Evolutionary conservation across 2,797 vertebrate genomes (phyloP).

Genomic region (Sebastes trivittatus): DNA sequence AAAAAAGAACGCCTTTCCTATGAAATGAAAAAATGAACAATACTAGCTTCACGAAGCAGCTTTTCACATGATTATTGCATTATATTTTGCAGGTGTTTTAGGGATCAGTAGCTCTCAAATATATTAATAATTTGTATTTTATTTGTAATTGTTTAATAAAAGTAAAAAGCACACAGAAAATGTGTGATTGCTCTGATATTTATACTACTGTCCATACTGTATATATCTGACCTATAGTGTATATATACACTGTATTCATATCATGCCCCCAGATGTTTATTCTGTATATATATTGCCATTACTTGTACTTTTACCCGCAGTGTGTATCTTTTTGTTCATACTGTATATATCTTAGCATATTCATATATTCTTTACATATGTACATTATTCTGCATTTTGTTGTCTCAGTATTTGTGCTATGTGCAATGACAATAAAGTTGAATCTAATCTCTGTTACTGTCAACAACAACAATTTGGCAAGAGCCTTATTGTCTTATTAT

Average conservation of each 20-base stretch:
- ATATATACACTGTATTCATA: neutral
- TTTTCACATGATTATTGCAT: neutral
- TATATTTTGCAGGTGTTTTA: too few relatives aligned
- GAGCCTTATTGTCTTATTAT: neutral
- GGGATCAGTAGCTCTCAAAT: neutral
- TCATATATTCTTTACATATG: too few relatives aligned
- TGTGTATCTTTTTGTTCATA: neutral
- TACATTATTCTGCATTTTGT: too few relatives aligned
- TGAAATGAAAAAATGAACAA: neutral
- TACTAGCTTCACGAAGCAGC: neutral
- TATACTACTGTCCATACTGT: neutral
- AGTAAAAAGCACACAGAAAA: neutral
- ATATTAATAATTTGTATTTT: neutral
- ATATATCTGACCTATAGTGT: neutral
- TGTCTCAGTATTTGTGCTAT: too few relatives aligned
- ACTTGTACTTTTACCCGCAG: neutral
- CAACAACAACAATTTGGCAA: neutral
- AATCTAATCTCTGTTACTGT: neutral
- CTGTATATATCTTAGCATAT: too few relatives aligned
- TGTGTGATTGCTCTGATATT: neutral
- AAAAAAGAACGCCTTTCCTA: neutral
- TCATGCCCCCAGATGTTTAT: neutral
- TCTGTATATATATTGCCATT: neutral
- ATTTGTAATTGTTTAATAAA: neutral
- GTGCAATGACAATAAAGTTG: neutral